Conservation (phyloP, 2,888 invertebrate genomes). For the Apotomis turbidana region DNA sequence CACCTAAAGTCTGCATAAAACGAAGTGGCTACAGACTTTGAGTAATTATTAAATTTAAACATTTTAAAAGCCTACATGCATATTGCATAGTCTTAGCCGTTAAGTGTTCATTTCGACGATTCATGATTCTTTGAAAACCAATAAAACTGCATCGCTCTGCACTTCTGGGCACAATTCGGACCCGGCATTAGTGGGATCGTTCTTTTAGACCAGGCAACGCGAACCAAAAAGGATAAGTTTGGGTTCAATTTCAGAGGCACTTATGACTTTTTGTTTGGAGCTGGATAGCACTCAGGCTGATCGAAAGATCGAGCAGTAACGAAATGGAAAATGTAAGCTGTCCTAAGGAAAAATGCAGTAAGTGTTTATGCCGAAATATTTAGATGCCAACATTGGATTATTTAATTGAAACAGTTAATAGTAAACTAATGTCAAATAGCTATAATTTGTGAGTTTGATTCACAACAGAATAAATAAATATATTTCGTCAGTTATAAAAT, state of each 20-base stretch:
- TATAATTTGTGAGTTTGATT: too few species aligned
- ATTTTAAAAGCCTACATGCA: not conserved
- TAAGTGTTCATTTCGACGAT: slow-evolving; percentile 36
- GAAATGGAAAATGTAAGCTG: slow-evolving; percentile 18
- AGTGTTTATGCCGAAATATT: not conserved
- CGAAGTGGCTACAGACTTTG: too few species aligned
- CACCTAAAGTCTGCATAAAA: too few species aligned
- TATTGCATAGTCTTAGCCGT: not conserved
- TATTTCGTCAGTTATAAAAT: too few species aligned
- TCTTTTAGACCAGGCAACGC: slow-evolving; percentile 48
- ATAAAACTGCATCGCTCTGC: slow-evolving; percentile 57
- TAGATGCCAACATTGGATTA: too few species aligned
- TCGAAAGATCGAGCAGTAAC: slow-evolving; percentile 28
- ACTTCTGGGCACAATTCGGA: slow-evolving; percentile 48
- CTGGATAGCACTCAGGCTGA: slow-evolving; percentile 31
- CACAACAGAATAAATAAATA: too few species aligned
- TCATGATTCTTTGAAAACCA: slow-evolving; percentile 51
- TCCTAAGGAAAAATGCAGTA: not conserved
- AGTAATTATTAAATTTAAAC: not conserved
- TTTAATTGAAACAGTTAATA: too few species aligned
- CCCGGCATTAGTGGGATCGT: slow-evolving; percentile 61
- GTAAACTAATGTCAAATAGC: too few species aligned
- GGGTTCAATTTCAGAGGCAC: not conserved
- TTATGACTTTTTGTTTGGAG: not conserved
- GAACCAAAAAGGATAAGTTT: slow-evolving; percentile 1